A percentile compares a stretch with the other conserved stretches of the same genome.
These are phyloP conservation scores for Globicephala melas DNA, from an alignment of 2,113 vertebrate genomes.

Conservation along the genomic window DNA sequence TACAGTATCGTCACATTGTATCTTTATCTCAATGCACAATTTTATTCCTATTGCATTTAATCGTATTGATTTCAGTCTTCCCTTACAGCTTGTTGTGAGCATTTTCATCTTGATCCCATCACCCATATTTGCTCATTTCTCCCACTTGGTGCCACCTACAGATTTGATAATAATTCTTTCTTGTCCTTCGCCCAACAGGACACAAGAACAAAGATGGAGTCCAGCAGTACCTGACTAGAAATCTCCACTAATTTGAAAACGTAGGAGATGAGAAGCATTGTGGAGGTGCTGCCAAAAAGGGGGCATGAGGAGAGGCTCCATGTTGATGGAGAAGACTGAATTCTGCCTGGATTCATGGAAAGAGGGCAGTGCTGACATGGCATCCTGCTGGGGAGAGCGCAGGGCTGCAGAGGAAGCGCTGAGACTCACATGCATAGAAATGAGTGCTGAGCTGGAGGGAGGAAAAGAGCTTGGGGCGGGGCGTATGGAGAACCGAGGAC, in stretches of 20 bases:
- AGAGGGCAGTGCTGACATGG: neutral
- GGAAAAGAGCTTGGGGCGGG: neutral
- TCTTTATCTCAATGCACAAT: neutral
- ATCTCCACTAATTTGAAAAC: neutral
- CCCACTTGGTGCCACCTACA: neutral
- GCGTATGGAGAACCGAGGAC: neutral
- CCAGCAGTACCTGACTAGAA: neutral
- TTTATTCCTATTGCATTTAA: neutral
- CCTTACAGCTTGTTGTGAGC: neutral
- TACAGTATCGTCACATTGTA: neutral
- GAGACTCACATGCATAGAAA: neutral
- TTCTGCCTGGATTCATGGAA: neutral
- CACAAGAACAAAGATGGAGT: neutral
- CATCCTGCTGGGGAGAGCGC: neutral
- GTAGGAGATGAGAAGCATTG: neutral
- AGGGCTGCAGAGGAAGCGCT: neutral
- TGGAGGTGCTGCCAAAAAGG: no score
- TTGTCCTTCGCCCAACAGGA: neutral
- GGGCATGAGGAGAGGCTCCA: neutral
- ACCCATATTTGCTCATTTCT: neutral
- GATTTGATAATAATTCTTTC: neutral
- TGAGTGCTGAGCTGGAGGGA: neutral
- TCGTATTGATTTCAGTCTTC: neutral
- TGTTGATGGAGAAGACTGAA: no score
- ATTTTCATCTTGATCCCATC: neutral